Base-by-base conservation (phyloP, 2,797 vertebrate species). In the Cossypha polioptera region DNA sequence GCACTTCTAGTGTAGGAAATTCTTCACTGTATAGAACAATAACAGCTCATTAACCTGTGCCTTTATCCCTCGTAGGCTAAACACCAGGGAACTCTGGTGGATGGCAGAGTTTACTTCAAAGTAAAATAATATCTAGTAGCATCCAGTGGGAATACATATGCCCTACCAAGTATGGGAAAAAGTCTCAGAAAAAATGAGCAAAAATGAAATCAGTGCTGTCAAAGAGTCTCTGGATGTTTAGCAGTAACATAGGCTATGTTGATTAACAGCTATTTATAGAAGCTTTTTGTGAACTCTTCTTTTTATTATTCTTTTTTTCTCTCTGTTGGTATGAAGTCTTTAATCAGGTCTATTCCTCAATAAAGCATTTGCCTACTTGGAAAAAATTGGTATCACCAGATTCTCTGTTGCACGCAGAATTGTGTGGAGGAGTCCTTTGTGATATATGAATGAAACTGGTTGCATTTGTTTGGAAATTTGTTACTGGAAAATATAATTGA, bases 221-320 rank as follows among this genome's bases (percentile, higher is more conserved):
- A 62, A 12, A 73, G 69, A 72, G 35, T 79, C 90, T 90, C 51
- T 95, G 45, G 51, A 59, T 95, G 63, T 81, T 94, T 93, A 87
- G 33, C 51, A 51, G 50, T 78, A 85, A 51, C 0, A 0, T 17
- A 62, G n/a, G 17, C 48, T 74, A 2, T 92, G 75, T 95, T 96
- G 78, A 88, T 89, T 86, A 90, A 65, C 53, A 86, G n/a, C 75
- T 95, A 54, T 90, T 94, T 71, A 63, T 94, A 77, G 67, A 45
- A 82, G 17, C 16, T 85, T 73, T 82, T 86, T 74, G 36, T 73
- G 36, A 82, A 7, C 20, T 55, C 7, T 43, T 57, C 7, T 31
- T 53, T 51, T 65, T 6, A 14, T 13, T 14, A 5, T 50, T 48
- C 3, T 17, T 31, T 10, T 51, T 42, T 43, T 10, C 5, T 10